Evolutionary conservation across 2,797 vertebrate species (phyloP), one percentile per base, ranked within the genome.

Genomic region (Anguilla pacifica): DNA sequence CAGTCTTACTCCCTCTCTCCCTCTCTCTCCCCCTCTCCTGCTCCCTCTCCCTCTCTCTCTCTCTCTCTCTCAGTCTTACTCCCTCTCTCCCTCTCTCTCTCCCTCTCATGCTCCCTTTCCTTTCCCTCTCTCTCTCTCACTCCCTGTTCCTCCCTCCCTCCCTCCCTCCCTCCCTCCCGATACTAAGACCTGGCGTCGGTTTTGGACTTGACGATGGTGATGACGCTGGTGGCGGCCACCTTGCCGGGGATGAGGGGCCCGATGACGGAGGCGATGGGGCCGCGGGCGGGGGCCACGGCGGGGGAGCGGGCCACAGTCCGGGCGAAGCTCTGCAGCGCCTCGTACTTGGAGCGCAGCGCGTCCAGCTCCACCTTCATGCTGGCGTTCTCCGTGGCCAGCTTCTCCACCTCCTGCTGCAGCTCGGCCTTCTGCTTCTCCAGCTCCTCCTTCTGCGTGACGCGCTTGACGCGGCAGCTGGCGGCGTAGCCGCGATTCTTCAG

Each of bases 191-290:
- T 96, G 90, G 98, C 97, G 93, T 97, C 97, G 89, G 98, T 97
- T 97, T 99, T 99, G 94, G 98, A 98, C 97, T 99, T 99, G 93
- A 99, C 97, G 95, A 99, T 99, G 86, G 98, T 99, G 96, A 99
- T 99, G 96, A 99, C 98, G 90, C 98, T 99, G 92, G 98, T 99
- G 92, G 98, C 97, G n/a, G 96, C 98, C 92, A 98, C 98, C 95
- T 99, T 99, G 94, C 97, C 98, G 2, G 98, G 98, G 89, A 98
- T 93, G 2, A 98, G 96, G 84, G 98, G 97, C 88, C 97, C 97
- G 93, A 98, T 97, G 92, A 97, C 96, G 1, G 97, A 95, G 70
- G 96, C 89, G 90, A 98, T 96, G 17, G 97, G 97, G 15, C 97
- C 97, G 91, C 97, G 95, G 1, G 95, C 96, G 0, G 98, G 96